Evolutionary conservation across 2,113 vertebrate species (phyloP).

Genomic region (Podarcis cretensis): DNA sequence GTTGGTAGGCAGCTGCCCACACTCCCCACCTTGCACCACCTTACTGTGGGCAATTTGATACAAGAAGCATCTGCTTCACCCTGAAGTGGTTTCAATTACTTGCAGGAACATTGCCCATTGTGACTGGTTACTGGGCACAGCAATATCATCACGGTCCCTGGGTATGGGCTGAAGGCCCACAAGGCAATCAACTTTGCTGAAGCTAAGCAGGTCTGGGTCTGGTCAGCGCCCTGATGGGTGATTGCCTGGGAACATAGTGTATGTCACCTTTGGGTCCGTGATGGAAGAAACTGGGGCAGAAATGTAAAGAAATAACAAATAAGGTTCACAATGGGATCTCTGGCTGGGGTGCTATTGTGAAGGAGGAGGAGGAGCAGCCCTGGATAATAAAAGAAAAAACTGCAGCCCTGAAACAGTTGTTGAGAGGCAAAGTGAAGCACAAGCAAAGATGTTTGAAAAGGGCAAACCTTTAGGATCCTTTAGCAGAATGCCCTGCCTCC

Average conservation of each 20-base stretch:
- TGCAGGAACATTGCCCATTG: background rate
- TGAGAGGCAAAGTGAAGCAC: too few relatives aligned
- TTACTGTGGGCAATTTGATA: background rate
- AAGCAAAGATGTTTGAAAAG: background rate
- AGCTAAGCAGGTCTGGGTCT: too few relatives aligned
- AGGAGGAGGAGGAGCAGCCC: background rate
- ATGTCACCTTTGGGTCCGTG: too few relatives aligned
- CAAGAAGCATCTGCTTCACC: background rate
- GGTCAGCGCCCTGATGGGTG: too few relatives aligned
- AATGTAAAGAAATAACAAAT: too few relatives aligned
- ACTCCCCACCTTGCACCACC: too few relatives aligned
- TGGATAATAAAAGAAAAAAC: background rate
- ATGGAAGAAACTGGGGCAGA: too few relatives aligned
- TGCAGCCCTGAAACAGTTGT: background rate
- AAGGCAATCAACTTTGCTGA: too few relatives aligned
- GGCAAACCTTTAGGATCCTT: background rate
- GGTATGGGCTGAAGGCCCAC: too few relatives aligned
- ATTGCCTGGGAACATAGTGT: too few relatives aligned
- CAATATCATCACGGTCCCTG: background rate
- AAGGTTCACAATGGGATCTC: too few relatives aligned
- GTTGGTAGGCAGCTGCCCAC: background rate
- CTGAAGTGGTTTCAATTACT: background rate
- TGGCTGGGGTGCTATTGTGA: background rate
- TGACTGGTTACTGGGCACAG: background rate
- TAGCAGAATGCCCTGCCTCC: background rate